Percentiles rank a stretch among this genome's conserved stretches.
Evolutionary conservation across 1,140 invertebrate genomes (phyloP).

Genomic region (Papilio helenus): DNA sequence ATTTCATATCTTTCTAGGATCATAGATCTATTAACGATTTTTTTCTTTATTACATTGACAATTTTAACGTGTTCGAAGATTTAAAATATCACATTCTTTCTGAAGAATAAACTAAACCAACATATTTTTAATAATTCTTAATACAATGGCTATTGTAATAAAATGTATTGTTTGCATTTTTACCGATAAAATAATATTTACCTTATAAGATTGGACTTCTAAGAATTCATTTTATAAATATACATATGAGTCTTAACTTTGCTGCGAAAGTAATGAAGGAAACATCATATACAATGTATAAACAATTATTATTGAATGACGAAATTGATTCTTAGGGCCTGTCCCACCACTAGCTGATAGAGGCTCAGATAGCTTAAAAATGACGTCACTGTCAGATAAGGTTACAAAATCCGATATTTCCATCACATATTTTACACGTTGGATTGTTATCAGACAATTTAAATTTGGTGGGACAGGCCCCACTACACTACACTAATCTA

Average conservation of each 20-base stretch:
- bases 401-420: too few species aligned
- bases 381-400: too few species aligned
- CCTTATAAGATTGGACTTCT: constrained; percentile 18
- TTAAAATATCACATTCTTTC: background rate
- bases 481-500: too few species aligned
- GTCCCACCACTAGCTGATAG: too few species aligned
- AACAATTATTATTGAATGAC: background rate
- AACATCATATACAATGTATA: background rate
- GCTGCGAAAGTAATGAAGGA: background rate
- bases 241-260: background rate
- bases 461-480: too few species aligned
- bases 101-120: background rate
- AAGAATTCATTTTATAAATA: constrained; percentile 1
- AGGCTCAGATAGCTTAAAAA: too few species aligned
- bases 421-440: too few species aligned
- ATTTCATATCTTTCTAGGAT: too few species aligned
- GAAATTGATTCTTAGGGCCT: background rate
- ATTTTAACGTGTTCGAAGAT: background rate
- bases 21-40: too few species aligned
- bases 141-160: constrained; percentile 21
- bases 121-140: background rate
- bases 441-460: too few species aligned
- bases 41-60: background rate
- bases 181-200: constrained; percentile 21
- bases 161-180: constrained; percentile 29